These are phyloP conservation scores for Parazoanthus atlanticus DNA, from an alignment of 92 coral and sea anemone species.

Conservation along the genomic window DNA sequence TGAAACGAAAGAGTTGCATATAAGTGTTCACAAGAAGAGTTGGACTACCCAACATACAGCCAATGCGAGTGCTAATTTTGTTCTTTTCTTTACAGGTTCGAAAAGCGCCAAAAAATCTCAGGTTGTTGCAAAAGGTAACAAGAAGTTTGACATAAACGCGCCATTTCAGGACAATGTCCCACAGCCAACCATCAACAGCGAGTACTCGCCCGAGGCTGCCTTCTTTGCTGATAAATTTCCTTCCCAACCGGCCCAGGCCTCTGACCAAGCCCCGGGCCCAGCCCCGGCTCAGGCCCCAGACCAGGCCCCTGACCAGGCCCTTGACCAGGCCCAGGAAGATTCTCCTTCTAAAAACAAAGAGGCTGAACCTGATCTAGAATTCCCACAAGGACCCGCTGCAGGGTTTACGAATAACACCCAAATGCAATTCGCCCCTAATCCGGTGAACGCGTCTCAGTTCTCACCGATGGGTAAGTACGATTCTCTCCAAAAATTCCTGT, in stretches of 20 bases:
- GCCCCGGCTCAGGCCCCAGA: background rate
- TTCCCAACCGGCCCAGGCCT: background rate
- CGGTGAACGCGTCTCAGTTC: slow-evolving; percentile 31
- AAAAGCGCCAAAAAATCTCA: slow-evolving; percentile 35
- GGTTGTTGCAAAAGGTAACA: slow-evolving; percentile 16
- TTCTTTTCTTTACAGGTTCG: background rate
- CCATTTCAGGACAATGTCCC: slow-evolving; percentile 23
- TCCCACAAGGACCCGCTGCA: slow-evolving; percentile 24
- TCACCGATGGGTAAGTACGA: slow-evolving; percentile 18
- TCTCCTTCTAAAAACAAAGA: slow-evolving; percentile 15
- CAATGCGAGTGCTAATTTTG: background rate
- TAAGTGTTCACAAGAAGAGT: no score
- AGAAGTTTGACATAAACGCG: slow-evolving; percentile 32
- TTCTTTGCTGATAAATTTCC: slow-evolving; percentile 1
- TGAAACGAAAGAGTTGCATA: background rate
- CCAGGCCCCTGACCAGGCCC: background rate
- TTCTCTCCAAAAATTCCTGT: no score
- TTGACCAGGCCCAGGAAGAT: slow-evolving; percentile 9
- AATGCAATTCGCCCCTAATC: slow-evolving; percentile 2
- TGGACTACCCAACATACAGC: background rate
- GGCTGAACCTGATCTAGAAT: slow-evolving; percentile 10
- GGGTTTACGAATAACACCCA: slow-evolving; percentile 26
- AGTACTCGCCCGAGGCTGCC: slow-evolving; percentile 42
- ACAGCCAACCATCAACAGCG: slow-evolving; percentile 30
- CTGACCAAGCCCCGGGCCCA: background rate